phyloP scores from a whole-genome alignment of 37 sponge, comb jelly and placozoan genomes.

The Sycon ciliatum region DNA sequence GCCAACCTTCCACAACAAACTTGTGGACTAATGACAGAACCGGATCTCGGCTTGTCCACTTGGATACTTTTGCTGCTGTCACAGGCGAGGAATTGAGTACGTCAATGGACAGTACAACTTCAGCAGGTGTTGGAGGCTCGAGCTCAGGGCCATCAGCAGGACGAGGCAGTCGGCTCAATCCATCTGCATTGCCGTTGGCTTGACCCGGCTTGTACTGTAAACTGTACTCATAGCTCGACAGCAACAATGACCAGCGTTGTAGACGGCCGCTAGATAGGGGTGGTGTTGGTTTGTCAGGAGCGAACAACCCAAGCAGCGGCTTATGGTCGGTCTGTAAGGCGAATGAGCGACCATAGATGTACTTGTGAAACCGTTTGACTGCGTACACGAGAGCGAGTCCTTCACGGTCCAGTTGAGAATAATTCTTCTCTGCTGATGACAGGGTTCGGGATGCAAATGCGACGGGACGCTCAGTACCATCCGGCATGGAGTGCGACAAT shows the following conservation, averaged over 20 bases:
- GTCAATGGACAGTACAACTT: conserved; percentile 9
- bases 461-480: conserved; percentile 14
- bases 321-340: conserved; percentile 18
- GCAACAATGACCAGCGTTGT: conserved; percentile 18
- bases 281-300: conserved; percentile 14
- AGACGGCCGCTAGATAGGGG: conserved; percentile 17
- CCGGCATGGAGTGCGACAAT: conserved; percentile 14
- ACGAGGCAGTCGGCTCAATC: conserved; percentile 24
- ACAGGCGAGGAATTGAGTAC: conserved; percentile 6
- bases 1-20: not conserved
- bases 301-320: conserved; percentile 23
- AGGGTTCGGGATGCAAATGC: conserved; percentile 20
- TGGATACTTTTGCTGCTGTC: not conserved
- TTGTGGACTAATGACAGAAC: not conserved
- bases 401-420: conserved; percentile 25
- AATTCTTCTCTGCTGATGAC: conserved; percentile 17
- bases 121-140: conserved; percentile 15
- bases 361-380: conserved; percentile 26
- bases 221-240: conserved; percentile 20
- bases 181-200: conserved; percentile 16
- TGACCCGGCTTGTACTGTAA: conserved; percentile 15
- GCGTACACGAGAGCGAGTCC: conserved; percentile 22
- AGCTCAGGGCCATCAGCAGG: not conserved
- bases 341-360: conserved; percentile 18
- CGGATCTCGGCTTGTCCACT: conserved; percentile 5